Evolutionary conservation across 1,140 invertebrate genomes (phyloP).

Genomic region (Oreohelix idahoensis): DNA sequence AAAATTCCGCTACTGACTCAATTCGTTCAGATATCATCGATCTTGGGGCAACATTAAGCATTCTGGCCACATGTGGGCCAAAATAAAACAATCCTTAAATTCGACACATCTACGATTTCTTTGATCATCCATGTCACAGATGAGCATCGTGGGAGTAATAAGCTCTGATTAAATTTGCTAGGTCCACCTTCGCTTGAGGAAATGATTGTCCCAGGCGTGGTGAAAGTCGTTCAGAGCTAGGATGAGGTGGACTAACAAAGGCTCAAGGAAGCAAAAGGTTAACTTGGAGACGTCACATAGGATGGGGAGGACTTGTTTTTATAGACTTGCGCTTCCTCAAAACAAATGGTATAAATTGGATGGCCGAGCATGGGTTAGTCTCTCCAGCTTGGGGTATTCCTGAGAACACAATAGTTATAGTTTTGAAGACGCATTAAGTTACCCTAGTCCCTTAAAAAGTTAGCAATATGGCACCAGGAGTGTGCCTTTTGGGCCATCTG

Average conservation of each 20-base stretch:
- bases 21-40: too few relatives aligned
- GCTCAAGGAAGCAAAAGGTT: not conserved
- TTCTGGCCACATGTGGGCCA: too few relatives aligned
- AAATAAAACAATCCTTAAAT: too few relatives aligned
- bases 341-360: not conserved
- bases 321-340: not conserved
- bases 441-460: not conserved
- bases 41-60: too few relatives aligned
- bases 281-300: not conserved
- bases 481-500: not conserved
- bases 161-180: not conserved
- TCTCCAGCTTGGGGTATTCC: not conserved
- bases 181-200: not conserved
- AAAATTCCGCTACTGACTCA: too few relatives aligned
- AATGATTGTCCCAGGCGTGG: not conserved
- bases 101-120: too few relatives aligned
- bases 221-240: not conserved
- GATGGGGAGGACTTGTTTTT: not conserved
- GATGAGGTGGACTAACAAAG: not conserved
- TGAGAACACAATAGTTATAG: not conserved
- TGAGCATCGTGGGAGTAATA: not conserved
- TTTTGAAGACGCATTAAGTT: not conserved
- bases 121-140: too few relatives aligned
- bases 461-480: not conserved
- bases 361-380: not conserved